Evolutionary conservation across 2,888 invertebrate species (phyloP).

Genomic region (Dynastes grantii): DNA sequence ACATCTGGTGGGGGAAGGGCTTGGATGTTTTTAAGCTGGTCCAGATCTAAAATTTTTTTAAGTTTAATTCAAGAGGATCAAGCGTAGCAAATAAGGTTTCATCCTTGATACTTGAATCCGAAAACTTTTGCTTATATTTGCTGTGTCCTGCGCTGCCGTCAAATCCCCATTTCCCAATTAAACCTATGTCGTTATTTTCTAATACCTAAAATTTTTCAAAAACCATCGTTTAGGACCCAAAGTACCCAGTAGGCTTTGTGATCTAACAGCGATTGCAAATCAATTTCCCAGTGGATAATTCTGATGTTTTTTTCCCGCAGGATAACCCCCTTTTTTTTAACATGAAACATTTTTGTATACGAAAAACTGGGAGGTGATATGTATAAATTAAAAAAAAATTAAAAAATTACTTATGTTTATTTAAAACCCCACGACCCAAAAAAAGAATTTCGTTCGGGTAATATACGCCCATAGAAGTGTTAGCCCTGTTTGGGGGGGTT

Average conservation of each 20-base stretch:
- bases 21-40: background rate
- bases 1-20: too few species aligned
- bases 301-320: too few species aligned
- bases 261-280: conserved; percentile 4
- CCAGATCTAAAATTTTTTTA: background rate
- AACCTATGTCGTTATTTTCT: conserved; percentile 13
- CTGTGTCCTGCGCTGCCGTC: background rate
- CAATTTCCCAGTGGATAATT: conserved; percentile 2
- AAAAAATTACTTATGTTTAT: background rate
- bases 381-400: too few species aligned
- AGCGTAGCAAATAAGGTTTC: background rate
- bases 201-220: conserved; percentile 7
- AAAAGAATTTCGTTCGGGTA: background rate
- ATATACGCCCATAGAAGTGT: too few species aligned
- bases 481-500: too few species aligned
- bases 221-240: background rate
- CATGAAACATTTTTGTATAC: too few species aligned
- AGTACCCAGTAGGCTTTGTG: conserved; percentile 11
- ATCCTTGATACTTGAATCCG: background rate
- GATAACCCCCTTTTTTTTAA: too few species aligned
- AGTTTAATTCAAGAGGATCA: background rate
- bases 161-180: background rate
- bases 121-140: background rate
- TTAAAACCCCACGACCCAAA: background rate
- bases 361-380: too few species aligned